Base-by-base conservation (phyloP, 2,113 vertebrate genomes). In the Cebidichthys violaceus region DNA sequence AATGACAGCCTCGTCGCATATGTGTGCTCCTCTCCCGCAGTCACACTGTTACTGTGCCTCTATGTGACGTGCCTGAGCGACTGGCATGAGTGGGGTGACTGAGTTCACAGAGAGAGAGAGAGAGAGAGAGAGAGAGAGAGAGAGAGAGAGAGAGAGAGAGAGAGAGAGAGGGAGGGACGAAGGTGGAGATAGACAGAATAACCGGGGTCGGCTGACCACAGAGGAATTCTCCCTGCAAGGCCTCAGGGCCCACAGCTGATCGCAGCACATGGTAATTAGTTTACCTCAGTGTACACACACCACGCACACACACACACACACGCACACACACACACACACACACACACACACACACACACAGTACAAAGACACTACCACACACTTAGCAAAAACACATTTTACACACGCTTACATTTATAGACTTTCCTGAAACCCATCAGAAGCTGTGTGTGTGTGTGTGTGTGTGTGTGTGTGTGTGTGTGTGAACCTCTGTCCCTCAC, bases 231-330 rank as follows among this genome's bases (percentile, higher is more conserved):
- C 88, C 75, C 84, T 69, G 80, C 85, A 81, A 81, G 83, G 75
- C 89, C 86, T 83, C 77, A 78, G 62, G 82, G 65, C 82, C 90
- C 88, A 81, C 91, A 92, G 90, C 93, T 94, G 89, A 91, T 89
- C 55, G 29, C 41, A 60, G 87, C 86, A 87, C 87, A 87, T 85
- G 82, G 77, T 83, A 85, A 81, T 92, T 90, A 92, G 66, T 68
- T 84, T 75, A 86, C 84, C 71, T 87, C 85, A 83, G 66, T 60
- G 68, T 54, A 13, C 13, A 66, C 61, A 70, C 33, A 43, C 71
- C 55, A 65, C 45, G 41, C 55, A 41, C 57, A 70, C n/a, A 66
- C n/a, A 72, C 57, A 62, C 18, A 69, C 60, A 54, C 45, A 54
- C 9, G 59, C 35, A 66, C 71, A 65, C 43, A 66, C 31, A 45